Percentiles rank a stretch among this genome's conserved stretches.
phyloP scores from a whole-genome alignment of 2,888 invertebrate species.

The Caenorhabditis angaria region DNA sequence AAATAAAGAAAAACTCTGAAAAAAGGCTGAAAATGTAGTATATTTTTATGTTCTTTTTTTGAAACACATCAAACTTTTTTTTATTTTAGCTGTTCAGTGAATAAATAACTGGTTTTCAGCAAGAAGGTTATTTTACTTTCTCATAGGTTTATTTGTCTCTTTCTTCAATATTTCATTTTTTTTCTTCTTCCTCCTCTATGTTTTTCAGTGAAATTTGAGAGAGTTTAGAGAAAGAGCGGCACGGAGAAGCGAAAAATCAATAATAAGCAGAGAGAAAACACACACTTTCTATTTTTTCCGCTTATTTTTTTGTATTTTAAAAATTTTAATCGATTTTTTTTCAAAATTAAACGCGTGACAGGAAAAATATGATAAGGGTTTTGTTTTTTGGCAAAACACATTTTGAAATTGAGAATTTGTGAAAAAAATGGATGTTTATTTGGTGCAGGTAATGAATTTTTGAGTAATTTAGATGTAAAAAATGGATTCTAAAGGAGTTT shows the following conservation, averaged over 20 bases:
- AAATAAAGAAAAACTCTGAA: conserved; percentile 23
- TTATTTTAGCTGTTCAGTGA: conserved; percentile 26
- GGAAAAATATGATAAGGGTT: background rate
- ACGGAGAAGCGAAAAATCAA: too few species aligned
- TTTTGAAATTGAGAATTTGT: background rate
- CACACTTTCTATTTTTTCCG: background rate
- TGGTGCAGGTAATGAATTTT: background rate
- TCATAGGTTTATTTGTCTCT: too few species aligned
- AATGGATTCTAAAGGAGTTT: too few species aligned
- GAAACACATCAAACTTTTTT: too few species aligned
- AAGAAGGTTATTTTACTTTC: too few species aligned
- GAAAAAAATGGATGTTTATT: background rate
- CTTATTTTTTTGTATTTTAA: background rate
- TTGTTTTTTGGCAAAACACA: too few species aligned
- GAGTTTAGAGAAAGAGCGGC: too few species aligned
- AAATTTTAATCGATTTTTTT: background rate
- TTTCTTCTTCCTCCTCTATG: too few species aligned
- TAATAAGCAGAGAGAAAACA: too few species aligned
- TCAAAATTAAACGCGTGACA: background rate
- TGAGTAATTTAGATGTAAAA: background rate
- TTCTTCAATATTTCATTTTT: background rate
- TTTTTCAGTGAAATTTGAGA: too few species aligned
- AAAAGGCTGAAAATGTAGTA: conserved; percentile 20
- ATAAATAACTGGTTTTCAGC: conserved; percentile 14
- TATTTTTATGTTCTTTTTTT: conserved; percentile 39